A percentile compares a stretch with the other conserved stretches of the same genome.
Conservation (phyloP, 2,888 invertebrate species). For the Ectemnius lituratus region DNA sequence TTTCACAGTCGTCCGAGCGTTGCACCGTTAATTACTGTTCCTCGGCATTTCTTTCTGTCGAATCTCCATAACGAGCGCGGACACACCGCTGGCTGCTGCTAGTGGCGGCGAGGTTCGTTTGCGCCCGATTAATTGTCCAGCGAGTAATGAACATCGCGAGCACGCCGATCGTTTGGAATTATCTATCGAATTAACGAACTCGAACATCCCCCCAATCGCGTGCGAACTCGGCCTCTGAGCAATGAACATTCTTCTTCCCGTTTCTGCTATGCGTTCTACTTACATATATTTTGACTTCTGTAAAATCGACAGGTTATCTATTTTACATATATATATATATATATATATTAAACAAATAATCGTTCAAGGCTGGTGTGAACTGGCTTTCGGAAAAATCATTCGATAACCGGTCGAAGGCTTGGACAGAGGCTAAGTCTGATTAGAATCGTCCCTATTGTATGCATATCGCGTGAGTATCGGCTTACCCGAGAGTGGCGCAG, state of each 20-base stretch:
- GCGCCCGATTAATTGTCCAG: slow-evolving; percentile 26
- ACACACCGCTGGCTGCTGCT: neutral
- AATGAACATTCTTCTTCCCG: neutral
- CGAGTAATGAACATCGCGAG: slow-evolving; percentile 31
- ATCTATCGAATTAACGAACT: slow-evolving; percentile 32
- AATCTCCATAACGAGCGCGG: slow-evolving; percentile 35
- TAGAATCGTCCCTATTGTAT: too few species aligned
- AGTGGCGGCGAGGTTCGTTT: slow-evolving; percentile 31
- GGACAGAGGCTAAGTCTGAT: too few species aligned
- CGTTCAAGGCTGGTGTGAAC: too few species aligned
- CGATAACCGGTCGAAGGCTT: too few species aligned
- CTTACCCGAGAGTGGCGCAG: too few species aligned
- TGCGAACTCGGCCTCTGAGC: neutral
- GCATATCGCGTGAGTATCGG: too few species aligned
- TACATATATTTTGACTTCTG: too few species aligned
- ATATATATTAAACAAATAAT: too few species aligned
- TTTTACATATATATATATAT: too few species aligned
- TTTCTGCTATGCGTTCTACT: neutral
- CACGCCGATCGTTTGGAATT: slow-evolving; percentile 22
- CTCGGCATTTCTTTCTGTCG: slow-evolving; percentile 21
- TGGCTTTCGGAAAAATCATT: too few species aligned
- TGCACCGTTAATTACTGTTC: slow-evolving; percentile 37
- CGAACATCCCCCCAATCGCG: slow-evolving; percentile 1
- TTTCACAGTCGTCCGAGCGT: slow-evolving; percentile 21
- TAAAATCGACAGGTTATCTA: too few species aligned